Evolutionary conservation across 2,888 invertebrate genomes (phyloP), one percentile per base, ranked within the genome.

Genomic region (Eubasilissa splendida): DNA sequence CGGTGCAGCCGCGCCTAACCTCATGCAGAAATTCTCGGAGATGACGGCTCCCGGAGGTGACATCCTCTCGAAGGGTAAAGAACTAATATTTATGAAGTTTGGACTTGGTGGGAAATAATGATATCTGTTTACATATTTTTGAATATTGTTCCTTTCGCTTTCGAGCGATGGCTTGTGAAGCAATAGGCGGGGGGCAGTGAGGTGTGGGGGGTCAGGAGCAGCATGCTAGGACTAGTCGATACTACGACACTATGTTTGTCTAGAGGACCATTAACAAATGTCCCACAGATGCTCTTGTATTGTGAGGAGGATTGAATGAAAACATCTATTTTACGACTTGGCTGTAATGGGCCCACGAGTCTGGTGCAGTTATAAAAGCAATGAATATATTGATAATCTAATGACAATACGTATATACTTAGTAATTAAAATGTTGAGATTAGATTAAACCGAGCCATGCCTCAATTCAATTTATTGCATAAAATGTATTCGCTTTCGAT

Each of bases 51-150:
- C 96, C 85, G 96, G 96, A 84, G 96, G 96, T 86, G 96, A 96
- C 87, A 96, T 97, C 85, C 92, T 97, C 86, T 96, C 96, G 87
- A 97, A 97, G 89, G 97, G 97, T 86, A 97, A 97, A 90, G 97
- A 97, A 91, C 94, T 97, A 85, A 96, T 97, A 88, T 97, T 97
- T 90, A 97, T 97, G 95, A 96, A 96, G 91, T 97, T 97, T 89
- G 97, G 97, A 85, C 92, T 97, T 85, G 95, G 96, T 86, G 94
- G 94, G 87, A 93, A 93, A 93, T 93, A 93, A 92, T 89, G 85
- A n/a, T 54, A 50, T 54, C 73, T 65, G 79, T 63, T 73, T 52
- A 65, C 33, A 50, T 53, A 59, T 73, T 66, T 56, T 14, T 73
- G 71, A 73, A 65, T 54, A 65, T 74, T 79, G 73, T 79, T 73